Conservation (phyloP, 2,888 invertebrate genomes). For the Neocrepidodera transversa region DNA sequence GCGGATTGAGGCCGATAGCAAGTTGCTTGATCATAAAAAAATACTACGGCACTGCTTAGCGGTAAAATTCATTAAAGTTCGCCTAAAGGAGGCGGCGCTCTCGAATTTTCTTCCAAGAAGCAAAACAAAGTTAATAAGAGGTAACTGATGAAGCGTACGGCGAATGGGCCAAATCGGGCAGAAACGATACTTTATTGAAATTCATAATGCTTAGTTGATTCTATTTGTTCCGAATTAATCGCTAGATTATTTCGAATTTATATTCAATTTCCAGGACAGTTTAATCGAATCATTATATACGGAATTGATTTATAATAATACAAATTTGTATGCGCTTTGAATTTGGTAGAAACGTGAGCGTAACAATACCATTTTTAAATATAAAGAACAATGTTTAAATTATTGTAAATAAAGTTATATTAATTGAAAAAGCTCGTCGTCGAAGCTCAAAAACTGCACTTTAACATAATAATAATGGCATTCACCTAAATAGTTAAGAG, state of each 20-base stretch:
- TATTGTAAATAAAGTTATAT: too few species aligned
- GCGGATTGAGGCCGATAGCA: too few species aligned
- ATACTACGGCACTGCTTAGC: not conserved
- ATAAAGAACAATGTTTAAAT: too few species aligned
- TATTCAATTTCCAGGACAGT: not conserved
- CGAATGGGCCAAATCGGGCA: conserved; percentile 6
- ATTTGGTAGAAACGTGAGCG: too few species aligned
- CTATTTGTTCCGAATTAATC: conserved; percentile 5
- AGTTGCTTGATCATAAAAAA: too few species aligned
- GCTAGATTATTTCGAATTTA: not conserved
- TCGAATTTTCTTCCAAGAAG: conserved; percentile 4
- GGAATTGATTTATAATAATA: not conserved
- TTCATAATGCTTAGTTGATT: conserved; percentile 12
- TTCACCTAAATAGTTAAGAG: too few species aligned
- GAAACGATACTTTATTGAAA: conserved; percentile 14
- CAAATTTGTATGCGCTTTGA: too few species aligned
- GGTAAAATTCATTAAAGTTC: conserved; percentile 8
- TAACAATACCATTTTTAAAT: too few species aligned
- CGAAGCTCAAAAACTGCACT: too few species aligned
- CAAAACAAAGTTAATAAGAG: conserved; percentile 10
- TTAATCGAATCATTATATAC: not conserved
- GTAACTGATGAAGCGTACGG: conserved; percentile 9
- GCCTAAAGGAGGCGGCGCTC: not conserved
- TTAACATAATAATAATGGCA: too few species aligned
- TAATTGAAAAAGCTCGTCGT: too few species aligned